phyloP scores from a whole-genome alignment of 2,113 vertebrate genomes.

The Scopus umbretta region DNA sequence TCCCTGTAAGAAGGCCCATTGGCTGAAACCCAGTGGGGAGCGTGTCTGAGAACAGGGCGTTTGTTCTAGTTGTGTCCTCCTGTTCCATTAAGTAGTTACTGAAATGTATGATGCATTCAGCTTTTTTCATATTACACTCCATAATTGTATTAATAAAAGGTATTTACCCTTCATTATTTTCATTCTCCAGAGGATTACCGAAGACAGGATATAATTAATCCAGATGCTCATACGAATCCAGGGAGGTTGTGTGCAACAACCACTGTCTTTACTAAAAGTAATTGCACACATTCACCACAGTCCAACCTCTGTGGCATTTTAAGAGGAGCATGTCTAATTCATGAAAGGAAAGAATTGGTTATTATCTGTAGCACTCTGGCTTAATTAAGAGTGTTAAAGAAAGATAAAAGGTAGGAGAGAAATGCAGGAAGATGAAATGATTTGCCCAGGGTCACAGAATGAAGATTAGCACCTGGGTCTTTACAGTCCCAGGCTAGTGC shows the following conservation, averaged over 20 bases:
- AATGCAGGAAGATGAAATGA: slow-evolving; percentile 28
- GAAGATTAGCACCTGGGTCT: slow-evolving; percentile 16
- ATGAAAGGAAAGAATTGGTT: slow-evolving; percentile 35
- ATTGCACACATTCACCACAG: slow-evolving; percentile 33
- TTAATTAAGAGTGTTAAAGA: slow-evolving; percentile 55
- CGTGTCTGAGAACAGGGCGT: neutral
- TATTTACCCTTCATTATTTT: slow-evolving; percentile 64
- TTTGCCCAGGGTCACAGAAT: slow-evolving; percentile 49
- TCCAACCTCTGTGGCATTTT: slow-evolving; percentile 48
- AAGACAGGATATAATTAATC: slow-evolving; percentile 54
- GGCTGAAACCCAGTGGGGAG: neutral
- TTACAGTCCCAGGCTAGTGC: neutral
- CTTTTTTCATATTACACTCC: slow-evolving; percentile 14
- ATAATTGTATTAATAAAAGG: slow-evolving; percentile 57
- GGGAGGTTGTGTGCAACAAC: neutral
- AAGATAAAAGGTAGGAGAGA: slow-evolving; percentile 51
- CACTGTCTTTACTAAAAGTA: slow-evolving; percentile 34
- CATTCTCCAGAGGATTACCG: slow-evolving; percentile 31
- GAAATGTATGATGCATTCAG: slow-evolving; percentile 13
- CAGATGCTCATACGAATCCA: neutral
- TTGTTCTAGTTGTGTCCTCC: neutral
- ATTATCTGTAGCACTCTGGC: slow-evolving; percentile 44
- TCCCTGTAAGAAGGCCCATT: neutral
- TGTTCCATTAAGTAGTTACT: slow-evolving; percentile 16
- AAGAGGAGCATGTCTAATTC: slow-evolving; percentile 43